Evolutionary conservation across 1,140 invertebrate genomes (phyloP), one percentile per base, ranked within the genome.

Genomic region (Mya arenaria): DNA sequence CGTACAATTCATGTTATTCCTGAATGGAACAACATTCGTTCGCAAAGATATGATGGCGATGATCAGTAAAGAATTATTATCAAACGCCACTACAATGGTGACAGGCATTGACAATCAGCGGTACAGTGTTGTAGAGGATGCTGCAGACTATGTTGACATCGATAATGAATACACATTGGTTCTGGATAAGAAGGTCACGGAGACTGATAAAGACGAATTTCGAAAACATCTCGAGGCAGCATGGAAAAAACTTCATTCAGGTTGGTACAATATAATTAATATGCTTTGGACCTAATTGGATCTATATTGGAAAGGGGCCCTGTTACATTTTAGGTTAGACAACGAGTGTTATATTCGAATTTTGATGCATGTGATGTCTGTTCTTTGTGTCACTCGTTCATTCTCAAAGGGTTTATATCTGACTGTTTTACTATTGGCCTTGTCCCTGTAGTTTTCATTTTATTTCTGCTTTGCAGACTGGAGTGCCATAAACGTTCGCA

Each of bases 401-500:
- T n/a, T n/a, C n/a, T n/a, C n/a, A n/a, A n/a, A n/a, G n/a, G n/a
- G n/a, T n/a, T n/a, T n/a, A n/a, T n/a, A n/a, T n/a, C n/a, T n/a
- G n/a, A n/a, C n/a, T n/a, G n/a, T n/a, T n/a, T n/a, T n/a, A n/a
- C n/a, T n/a, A n/a, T n/a, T n/a, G n/a, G n/a, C n/a, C n/a, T n/a
- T n/a, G n/a, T n/a, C n/a, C n/a, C n/a, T n/a, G n/a, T n/a, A n/a
- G n/a, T n/a, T n/a, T n/a, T n/a, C n/a, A n/a, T n/a, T n/a, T n/a
- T n/a, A n/a, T n/a, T n/a, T n/a, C n/a, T 71, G 55, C 37, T 1
- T 60, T 74, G n/a, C 52, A 74, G 71, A 74, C 8, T 78, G 74
- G 74, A 52, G 8, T 4, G 37, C 65, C 39, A n/a, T 66, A 39
- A 36, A 55, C 6, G 62, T 78, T 34, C 41, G 66, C 56, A 25